Base-by-base conservation (phyloP, 2,888 invertebrate species). In the Dasypolia templi region DNA sequence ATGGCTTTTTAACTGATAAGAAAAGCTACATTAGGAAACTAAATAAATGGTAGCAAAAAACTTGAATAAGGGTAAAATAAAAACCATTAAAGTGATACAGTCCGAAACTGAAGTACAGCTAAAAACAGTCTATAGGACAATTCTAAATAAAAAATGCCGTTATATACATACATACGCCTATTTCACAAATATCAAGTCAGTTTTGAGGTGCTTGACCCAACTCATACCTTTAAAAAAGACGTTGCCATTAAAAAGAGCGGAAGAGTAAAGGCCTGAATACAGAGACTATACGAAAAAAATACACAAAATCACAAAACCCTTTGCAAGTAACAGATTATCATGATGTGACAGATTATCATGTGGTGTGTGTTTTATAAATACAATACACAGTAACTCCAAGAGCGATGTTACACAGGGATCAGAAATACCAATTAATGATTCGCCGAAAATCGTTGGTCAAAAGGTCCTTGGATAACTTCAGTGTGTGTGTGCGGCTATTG, bases 381-480 rank as follows among this genome's bases (percentile, higher is more conserved):
- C n/a, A n/a, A 51, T 59, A 51, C 35, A 19, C 0, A 49, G 29
- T 39, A 17, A 51, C 11, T 11, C 14, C 19, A 39, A 29, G 32
- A 46, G 51, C 5, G 35, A 63, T 75, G 4, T 66, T 74, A 46
- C 49, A 44, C 12, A 29, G 5, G 32, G 62, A 62, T 75, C 55
- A 78, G 75, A 66, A 39, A 62, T 75, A 62, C 17, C 26, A 39
- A 53, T 51, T 56, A 46, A 66, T 66, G 55, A 63, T 62, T 63
- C 17, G 42, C 6, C 44, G 19, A 46, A 75, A 53, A 46, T 35
- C 9, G 32, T 42, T 12, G n/a, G 32, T 65, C 42, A 61, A 39
- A 29, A 61, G 32, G 35, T 49, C 17, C 39, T 55, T 56, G 42
- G 73, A 73, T 55, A n/a, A 22, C 22, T 42, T 61, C 12, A 26